phyloP scores from a whole-genome alignment of 1,140 invertebrate species.

The Patella vulgata region DNA sequence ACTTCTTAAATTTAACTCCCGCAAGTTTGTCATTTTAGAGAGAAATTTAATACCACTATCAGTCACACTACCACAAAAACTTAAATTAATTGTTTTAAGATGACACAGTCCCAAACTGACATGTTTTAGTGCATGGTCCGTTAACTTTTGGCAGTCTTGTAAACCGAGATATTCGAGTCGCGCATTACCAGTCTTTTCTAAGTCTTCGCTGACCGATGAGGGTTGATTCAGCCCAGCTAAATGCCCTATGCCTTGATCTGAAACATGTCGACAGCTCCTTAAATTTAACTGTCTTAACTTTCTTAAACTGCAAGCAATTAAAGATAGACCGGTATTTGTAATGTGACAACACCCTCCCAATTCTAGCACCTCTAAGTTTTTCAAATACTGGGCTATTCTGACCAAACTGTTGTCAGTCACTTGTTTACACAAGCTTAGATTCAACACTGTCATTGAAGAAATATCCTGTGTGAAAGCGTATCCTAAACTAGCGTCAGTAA shows the following conservation, averaged over 20 bases:
- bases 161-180: constrained; percentile 85
- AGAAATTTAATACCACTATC: constrained; percentile 90
- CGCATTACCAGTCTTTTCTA: constrained; percentile 55
- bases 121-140: constrained; percentile 88
- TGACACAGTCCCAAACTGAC: constrained; percentile 82
- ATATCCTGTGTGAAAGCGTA: constrained; percentile 82
- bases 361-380: constrained; percentile 87
- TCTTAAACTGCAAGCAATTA: constrained; percentile 86
- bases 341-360: constrained; percentile 91
- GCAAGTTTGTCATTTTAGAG: constrained; percentile 82
- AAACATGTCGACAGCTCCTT: constrained; percentile 90
- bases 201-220: not conserved
- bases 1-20: constrained; percentile 88
- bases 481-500: constrained; percentile 83
- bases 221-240: constrained; percentile 78
- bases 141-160: constrained; percentile 93
- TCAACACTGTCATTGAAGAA: constrained; percentile 79
- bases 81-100: constrained; percentile 88
- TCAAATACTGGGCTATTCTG: constrained; percentile 84
- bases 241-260: constrained; percentile 88
- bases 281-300: constrained; percentile 86
- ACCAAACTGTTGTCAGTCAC: constrained; percentile 87
- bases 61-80: constrained; percentile 92
- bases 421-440: constrained; percentile 94
- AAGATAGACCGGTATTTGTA: constrained; percentile 84